Conservation (phyloP, 2,888 invertebrate species). For the Lasioglossum calceatum region DNA sequence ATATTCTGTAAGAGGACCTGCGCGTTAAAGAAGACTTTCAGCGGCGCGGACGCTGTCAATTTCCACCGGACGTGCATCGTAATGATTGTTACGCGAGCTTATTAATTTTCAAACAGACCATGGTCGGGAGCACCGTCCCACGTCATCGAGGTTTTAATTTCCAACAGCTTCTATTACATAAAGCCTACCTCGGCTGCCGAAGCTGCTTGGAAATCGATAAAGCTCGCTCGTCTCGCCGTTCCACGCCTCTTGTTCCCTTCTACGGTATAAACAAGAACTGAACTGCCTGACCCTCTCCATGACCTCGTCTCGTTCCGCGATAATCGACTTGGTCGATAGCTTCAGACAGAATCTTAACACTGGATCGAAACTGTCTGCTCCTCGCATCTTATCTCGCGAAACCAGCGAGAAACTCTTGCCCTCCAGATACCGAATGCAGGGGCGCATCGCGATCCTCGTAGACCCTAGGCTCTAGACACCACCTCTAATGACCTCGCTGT, state of each 20-base stretch:
- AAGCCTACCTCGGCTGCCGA: neutral
- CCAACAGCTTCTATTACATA: slow-evolving; percentile 15
- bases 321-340: slow-evolving; percentile 35
- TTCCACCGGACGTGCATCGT: neutral
- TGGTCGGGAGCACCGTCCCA: neutral
- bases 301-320: slow-evolving; percentile 18
- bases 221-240: slow-evolving; percentile 3
- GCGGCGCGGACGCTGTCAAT: neutral
- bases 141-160: slow-evolving; percentile 2
- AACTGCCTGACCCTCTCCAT: neutral
- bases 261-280: slow-evolving; percentile 18
- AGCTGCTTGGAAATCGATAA: slow-evolving; percentile 39
- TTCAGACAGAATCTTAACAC: slow-evolving; percentile 42
- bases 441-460: neutral
- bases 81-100: neutral
- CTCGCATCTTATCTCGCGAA: neutral
- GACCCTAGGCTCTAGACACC: neutral
- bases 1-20: neutral
- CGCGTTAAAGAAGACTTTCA: neutral
- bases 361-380: slow-evolving; percentile 19
- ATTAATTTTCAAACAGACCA: neutral
- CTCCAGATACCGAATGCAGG: neutral
- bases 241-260: slow-evolving; percentile 17
- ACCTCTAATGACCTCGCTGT: neutral
- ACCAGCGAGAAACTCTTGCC: neutral